Conservation (phyloP, 2,113 vertebrate genomes). For the Lynx canadensis region DNA sequence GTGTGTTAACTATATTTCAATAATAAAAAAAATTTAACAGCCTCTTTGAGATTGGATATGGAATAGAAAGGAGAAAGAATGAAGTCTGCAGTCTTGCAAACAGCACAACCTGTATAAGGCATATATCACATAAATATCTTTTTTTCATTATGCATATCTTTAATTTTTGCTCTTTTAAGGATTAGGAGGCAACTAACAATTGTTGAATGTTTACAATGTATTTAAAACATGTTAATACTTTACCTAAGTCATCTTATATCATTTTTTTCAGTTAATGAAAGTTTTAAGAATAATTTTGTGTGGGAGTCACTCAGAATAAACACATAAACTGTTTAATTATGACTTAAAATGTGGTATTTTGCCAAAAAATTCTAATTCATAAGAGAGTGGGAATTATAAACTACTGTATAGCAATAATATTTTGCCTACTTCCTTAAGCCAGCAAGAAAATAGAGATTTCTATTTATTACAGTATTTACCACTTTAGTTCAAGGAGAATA, state of each 20-base stretch:
- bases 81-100: background rate
- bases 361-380: background rate
- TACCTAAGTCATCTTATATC: background rate
- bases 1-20: background rate
- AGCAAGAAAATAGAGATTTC: conserved; percentile 8
- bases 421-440: background rate
- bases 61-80: background rate
- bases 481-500: conserved; percentile 34
- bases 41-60: background rate
- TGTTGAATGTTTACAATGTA: background rate
- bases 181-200: background rate
- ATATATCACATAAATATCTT: background rate
- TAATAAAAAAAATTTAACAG: background rate
- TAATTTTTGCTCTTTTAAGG: conserved; percentile 15
- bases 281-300: background rate
- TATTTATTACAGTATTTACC: background rate
- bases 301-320: background rate
- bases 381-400: background rate
- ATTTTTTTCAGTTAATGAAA: background rate
- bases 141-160: background rate
- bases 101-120: background rate
- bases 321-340: background rate
- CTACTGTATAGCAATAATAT: background rate
- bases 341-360: conserved; percentile 15
- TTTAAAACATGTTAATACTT: background rate